Evolutionary conservation across 2,888 invertebrate species (phyloP).

Genomic region (Mimumesa dahlbomi): DNA sequence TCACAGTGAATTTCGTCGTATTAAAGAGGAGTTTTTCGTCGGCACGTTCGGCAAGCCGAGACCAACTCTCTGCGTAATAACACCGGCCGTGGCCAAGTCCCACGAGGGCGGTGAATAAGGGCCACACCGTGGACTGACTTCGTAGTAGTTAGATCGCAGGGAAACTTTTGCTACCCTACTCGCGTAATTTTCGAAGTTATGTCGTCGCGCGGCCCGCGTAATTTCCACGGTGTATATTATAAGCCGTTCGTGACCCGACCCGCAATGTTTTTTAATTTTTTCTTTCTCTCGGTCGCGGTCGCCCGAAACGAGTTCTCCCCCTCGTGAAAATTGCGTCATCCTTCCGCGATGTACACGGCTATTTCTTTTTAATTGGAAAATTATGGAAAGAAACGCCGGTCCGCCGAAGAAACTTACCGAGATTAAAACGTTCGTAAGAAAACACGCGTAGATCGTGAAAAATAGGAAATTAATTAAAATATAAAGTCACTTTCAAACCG

Average conservation of each 20-base stretch:
- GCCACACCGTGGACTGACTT: conserved; percentile 72
- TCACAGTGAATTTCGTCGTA: conserved; percentile 63
- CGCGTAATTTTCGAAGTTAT: conserved; percentile 68
- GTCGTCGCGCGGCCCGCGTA: conserved; percentile 61
- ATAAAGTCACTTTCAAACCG: no score
- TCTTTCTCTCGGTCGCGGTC: conserved; percentile 26
- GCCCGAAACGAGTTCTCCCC: conserved; percentile 11
- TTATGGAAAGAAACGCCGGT: neutral
- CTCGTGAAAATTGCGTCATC: conserved; percentile 43
- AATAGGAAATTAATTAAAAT: no score
- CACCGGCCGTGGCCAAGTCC: conserved; percentile 62
- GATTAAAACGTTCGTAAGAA: no score
- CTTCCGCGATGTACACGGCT: conserved; percentile 12
- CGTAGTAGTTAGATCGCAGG: conserved; percentile 68
- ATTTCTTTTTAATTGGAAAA: neutral
- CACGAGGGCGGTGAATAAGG: conserved; percentile 71
- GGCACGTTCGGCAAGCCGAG: conserved; percentile 61
- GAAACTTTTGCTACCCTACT: conserved; percentile 65
- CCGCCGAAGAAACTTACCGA: neutral
- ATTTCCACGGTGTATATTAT: conserved; percentile 65
- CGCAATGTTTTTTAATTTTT: conserved; percentile 63
- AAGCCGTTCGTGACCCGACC: conserved; percentile 65
- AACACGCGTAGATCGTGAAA: no score
- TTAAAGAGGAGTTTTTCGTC: conserved; percentile 63
- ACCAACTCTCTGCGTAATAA: conserved; percentile 60